Conservation (phyloP, 2,888 invertebrate genomes). For the Tiliacea citrago region DNA sequence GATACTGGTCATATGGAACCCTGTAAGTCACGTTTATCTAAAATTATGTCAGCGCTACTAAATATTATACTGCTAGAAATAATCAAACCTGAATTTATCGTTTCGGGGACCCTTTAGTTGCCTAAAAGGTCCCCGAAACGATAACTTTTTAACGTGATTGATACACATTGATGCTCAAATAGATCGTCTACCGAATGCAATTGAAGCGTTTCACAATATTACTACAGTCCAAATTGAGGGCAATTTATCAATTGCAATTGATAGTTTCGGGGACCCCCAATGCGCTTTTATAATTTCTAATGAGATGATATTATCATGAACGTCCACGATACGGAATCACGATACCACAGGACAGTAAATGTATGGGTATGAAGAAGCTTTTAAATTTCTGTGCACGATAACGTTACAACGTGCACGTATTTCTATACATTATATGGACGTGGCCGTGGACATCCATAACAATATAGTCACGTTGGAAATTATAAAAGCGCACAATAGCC, state of each 20-base stretch:
- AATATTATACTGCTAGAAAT: background rate
- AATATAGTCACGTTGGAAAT: background rate
- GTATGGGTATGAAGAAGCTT: background rate
- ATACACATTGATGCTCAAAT: too few relatives aligned
- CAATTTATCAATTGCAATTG: too few relatives aligned
- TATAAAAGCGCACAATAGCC: background rate
- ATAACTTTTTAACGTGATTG: too few relatives aligned
- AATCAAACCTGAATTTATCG: background rate
- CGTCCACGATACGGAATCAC: background rate
- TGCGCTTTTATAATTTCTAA: background rate
- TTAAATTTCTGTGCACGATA: background rate
- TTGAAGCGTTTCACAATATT: too few relatives aligned
- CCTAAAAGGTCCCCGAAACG: too few relatives aligned
- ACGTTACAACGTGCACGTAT: background rate
- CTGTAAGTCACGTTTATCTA: constrained; percentile 88
- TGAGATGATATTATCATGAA: background rate
- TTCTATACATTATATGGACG: background rate
- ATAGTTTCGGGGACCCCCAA: too few relatives aligned
- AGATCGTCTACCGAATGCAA: too few relatives aligned
- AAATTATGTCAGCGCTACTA: background rate
- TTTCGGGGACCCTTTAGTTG: too few relatives aligned
- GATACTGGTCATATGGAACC: constrained; percentile 98
- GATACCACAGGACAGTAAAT: background rate
- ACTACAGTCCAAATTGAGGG: too few relatives aligned
- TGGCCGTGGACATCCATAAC: background rate